Evolutionary conservation across 2,888 invertebrate genomes (phyloP).

Genomic region (Myathropa florea): DNA sequence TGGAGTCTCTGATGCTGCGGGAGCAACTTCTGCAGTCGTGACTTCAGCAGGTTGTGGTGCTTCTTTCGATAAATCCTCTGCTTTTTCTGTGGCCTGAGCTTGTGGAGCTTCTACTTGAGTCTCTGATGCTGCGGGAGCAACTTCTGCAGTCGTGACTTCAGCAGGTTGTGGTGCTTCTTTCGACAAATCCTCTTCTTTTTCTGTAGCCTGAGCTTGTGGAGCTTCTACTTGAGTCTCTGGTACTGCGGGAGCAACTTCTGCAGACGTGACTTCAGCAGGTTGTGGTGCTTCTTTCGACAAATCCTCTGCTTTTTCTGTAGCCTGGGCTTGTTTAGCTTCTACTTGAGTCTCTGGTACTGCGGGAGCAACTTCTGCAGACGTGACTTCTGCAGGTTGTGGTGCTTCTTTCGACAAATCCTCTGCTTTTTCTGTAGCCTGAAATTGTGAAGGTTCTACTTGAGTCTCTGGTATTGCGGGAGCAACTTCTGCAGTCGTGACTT

Average conservation of each 20-base stretch:
- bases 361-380: background rate
- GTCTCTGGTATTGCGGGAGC: too few relatives aligned
- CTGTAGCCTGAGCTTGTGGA: too few relatives aligned
- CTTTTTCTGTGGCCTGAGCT: too few relatives aligned
- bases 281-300: background rate
- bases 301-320: background rate
- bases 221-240: too few relatives aligned
- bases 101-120: too few relatives aligned
- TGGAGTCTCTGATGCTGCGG: background rate
- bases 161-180: background rate
- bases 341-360: background rate
- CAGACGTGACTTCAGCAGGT: background rate
- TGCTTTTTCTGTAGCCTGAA: too few relatives aligned
- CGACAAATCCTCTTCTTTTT: background rate
- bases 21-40: rapidly evolving
- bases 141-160: background rate
- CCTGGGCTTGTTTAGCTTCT: background rate
- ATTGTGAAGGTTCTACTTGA: too few relatives aligned
- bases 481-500: too few relatives aligned
- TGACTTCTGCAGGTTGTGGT: background rate
- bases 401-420: background rate
- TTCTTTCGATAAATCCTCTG: too few relatives aligned
- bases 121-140: too few relatives aligned
- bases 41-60: too few relatives aligned
- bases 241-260: background rate